These are phyloP conservation scores for Nephotettix cincticeps DNA, from an alignment of 1,140 invertebrate species.

Conservation along the genomic window DNA sequence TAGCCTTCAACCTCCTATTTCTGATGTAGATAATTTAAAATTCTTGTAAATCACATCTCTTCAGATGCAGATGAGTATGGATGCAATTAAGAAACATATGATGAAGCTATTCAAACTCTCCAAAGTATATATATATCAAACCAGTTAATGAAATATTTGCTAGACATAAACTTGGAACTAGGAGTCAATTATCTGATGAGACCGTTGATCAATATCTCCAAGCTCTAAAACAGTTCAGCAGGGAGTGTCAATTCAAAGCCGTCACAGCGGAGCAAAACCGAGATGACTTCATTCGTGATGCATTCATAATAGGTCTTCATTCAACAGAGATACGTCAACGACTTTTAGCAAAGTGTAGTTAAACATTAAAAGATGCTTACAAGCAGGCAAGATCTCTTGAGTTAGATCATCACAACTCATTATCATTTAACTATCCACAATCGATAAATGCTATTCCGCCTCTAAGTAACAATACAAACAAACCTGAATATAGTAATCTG, in stretches of 20 bases:
- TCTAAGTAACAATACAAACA: neutral
- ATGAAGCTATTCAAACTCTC: too few relatives aligned
- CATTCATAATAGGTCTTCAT: conserved; percentile 21
- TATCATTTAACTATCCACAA: too few relatives aligned
- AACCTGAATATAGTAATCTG: neutral
- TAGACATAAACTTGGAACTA: conserved; percentile 6
- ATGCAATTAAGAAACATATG: too few relatives aligned
- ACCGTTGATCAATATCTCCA: conserved; percentile 24
- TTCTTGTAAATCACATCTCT: too few relatives aligned
- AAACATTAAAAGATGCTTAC: conserved; percentile 15
- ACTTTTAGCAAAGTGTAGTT: neutral
- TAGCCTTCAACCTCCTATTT: too few relatives aligned
- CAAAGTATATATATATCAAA: conserved; percentile 20
- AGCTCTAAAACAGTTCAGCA: conserved; percentile 22
- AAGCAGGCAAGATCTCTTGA: too few relatives aligned
- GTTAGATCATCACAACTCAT: neutral
- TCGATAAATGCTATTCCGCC: too few relatives aligned
- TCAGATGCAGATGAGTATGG: too few relatives aligned
- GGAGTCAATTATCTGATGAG: neutral
- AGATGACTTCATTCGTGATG: conserved; percentile 25
- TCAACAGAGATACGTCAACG: conserved; percentile 20
- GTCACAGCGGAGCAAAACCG: conserved; percentile 25
- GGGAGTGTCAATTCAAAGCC: conserved; percentile 23
- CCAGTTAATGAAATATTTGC: conserved; percentile 16
- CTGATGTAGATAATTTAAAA: too few relatives aligned